phyloP scores from a whole-genome alignment of 1,140 invertebrate genomes.

The Dinoponera quadriceps region DNA sequence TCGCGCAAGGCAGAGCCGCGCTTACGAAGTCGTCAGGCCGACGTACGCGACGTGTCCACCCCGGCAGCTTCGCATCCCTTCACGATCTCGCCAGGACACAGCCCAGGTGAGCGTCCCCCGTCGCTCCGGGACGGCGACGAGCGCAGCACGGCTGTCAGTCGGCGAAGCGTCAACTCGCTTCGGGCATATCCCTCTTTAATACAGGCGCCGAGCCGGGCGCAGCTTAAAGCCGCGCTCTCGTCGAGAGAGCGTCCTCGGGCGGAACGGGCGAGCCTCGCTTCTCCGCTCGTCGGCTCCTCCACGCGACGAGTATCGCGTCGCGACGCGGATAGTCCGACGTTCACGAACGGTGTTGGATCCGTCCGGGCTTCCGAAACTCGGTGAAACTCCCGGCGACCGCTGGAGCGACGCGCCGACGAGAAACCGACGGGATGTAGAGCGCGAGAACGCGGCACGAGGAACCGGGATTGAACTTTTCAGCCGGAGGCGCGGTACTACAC shows the following conservation, averaged over 20 bases:
- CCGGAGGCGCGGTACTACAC: slow-evolving; percentile 33
- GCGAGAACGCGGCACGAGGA: no score
- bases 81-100: background rate
- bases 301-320: background rate
- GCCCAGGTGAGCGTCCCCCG: background rate
- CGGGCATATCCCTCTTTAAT: slow-evolving; percentile 83
- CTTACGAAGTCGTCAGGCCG: no score
- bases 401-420: no score
- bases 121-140: background rate
- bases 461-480: background rate
- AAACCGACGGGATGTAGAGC: no score
- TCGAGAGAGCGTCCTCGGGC: slow-evolving; percentile 12
- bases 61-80: slow-evolving; percentile 22
- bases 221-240: slow-evolving; percentile 78
- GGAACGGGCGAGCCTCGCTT: background rate
- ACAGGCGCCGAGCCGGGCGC: slow-evolving; percentile 78
- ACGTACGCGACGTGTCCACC: background rate
- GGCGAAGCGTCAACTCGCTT: slow-evolving; percentile 68
- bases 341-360: no score
- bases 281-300: no score
- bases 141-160: slow-evolving; percentile 1
- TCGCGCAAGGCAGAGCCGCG: background rate
- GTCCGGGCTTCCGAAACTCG: no score
- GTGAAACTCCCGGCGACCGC: no score
- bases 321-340: no score